Conservation (phyloP, 2,797 vertebrate genomes). For the Threskiornis aethiopicus region DNA sequence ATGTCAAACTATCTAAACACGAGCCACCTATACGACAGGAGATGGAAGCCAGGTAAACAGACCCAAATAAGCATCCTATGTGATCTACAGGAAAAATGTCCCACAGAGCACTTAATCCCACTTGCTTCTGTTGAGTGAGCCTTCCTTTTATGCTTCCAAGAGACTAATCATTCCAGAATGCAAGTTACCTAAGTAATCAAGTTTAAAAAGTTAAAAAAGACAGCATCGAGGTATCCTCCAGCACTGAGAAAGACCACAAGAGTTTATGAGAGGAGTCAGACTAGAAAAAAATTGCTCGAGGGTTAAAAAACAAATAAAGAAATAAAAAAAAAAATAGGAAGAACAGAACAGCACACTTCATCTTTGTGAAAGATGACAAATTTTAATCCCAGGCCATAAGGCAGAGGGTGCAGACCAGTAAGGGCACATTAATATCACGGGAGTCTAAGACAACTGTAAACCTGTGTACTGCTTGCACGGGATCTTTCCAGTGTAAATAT, state of each 20-base stretch:
- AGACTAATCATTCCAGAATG: neutral
- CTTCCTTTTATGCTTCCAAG: neutral
- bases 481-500: conserved; percentile 31
- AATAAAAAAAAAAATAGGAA: neutral
- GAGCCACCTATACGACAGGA: neutral
- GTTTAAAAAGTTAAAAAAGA: neutral
- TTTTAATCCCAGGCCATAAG: conserved; percentile 6
- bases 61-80: neutral
- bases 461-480: neutral
- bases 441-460: neutral
- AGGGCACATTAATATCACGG: neutral
- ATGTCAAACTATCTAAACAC: neutral
- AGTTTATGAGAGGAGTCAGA: neutral
- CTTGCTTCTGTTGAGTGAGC: neutral
- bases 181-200: neutral
- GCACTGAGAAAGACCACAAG: neutral
- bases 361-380: neutral
- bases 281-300: neutral
- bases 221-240: neutral
- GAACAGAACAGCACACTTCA: neutral
- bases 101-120: neutral
- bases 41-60: conserved; percentile 3
- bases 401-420: conserved; percentile 6
- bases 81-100: neutral
- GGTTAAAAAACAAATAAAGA: neutral